Base-by-base conservation (phyloP, 2,888 invertebrate genomes). In the Prenolepis imparis region DNA sequence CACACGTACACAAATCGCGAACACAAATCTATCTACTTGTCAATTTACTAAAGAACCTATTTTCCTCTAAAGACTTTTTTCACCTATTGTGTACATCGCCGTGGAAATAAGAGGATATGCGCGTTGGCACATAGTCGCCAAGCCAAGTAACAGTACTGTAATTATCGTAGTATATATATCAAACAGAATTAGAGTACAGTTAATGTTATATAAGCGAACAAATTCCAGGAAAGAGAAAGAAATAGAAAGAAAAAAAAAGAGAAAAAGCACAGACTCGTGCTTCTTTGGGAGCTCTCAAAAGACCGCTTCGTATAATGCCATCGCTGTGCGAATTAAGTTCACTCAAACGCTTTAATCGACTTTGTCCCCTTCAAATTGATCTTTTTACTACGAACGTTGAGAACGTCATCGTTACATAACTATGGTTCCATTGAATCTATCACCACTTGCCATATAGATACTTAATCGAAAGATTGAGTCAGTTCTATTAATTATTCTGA, bases 21-120 rank as follows among this genome's bases (percentile, higher is more conserved):
- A 83, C 66, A 89, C 82, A 72, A 90, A 82, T 87, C 91, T 92
- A 93, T 94, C 93, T 94, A 94, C 94, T 93, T 93, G 94, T 94
- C 93, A 94, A 94, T 94, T 94, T 91, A 91, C 90, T 88, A 89
- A 91, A 92, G 87, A 91, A 91, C 90, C 91, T 94, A 93, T 93
- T 94, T 93, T 93, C 92, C 91, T 94, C 92, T 92, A 92, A 93
- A 92, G 90, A 92, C 92, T 93, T 93, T 93, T 94, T 93, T 92
- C 93, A 93, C 93, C 92, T 90, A 88, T 90, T 64, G 83, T 78
- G 81, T 86, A 87, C 77, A 81, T 86, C 78, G 78, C 78, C 78
- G 83, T 82, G 78, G 67, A 86, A 78, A 84, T 83, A 85, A 84
- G 78, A 80, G 44, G 86, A 77, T 70, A 87, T 70, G 77, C 78